Evolutionary conservation across 1,140 invertebrate species (phyloP).

Genomic region (Protaetia brevitarsis): DNA sequence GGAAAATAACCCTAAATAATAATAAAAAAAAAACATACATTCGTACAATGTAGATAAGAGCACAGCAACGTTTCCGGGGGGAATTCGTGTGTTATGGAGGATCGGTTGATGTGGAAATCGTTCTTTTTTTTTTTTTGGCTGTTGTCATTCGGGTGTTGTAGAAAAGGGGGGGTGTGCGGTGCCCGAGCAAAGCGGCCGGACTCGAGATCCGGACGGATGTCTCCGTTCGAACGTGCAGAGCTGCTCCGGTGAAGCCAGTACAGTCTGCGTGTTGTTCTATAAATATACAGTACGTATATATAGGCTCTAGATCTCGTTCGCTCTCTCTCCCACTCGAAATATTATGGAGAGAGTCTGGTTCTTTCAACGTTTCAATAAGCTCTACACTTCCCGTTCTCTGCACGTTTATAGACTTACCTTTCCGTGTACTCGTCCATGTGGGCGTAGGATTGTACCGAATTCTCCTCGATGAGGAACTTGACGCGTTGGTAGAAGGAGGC

Average conservation of each 20-base stretch:
- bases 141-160: not conserved
- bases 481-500: slow-evolving; percentile 97
- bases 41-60: not conserved
- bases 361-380: slow-evolving; percentile 22
- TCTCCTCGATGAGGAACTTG: slow-evolving; percentile 97
- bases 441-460: slow-evolving; percentile 96
- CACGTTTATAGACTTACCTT: slow-evolving; percentile 72
- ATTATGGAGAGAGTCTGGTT: not conserved
- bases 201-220: slow-evolving; percentile 30
- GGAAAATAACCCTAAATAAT: not conserved
- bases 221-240: slow-evolving; percentile 41
- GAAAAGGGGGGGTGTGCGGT: slow-evolving; percentile 39
- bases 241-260: slow-evolving; percentile 27
- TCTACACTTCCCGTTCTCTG: slow-evolving; percentile 25
- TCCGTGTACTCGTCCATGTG: slow-evolving; percentile 96
- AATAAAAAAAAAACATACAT: not conserved
- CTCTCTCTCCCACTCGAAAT: slow-evolving; percentile 5
- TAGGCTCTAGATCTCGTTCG: slow-evolving; percentile 23
- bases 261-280: slow-evolving; percentile 28
- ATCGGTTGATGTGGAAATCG: slow-evolving; percentile 21
- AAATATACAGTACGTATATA: not conserved
- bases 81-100: slow-evolving; percentile 19
- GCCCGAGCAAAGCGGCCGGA: slow-evolving; percentile 42
- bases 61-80: slow-evolving; percentile 9
- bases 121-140: not conserved